Base-by-base conservation (phyloP, 2,797 vertebrate species). In the Mus caroli region DNA sequence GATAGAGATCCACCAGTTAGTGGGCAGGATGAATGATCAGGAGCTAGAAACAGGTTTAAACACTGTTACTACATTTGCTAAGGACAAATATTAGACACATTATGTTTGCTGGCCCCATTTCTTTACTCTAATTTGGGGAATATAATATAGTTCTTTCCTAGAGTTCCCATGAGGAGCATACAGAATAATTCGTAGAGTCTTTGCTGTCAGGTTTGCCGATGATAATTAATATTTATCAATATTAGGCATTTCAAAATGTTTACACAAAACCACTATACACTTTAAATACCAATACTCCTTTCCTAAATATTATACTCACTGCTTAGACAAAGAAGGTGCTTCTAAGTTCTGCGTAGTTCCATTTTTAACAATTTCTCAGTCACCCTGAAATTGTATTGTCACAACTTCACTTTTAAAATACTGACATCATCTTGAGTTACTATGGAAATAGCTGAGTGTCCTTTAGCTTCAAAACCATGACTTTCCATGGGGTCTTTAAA, bases 291-390 rank as follows among this genome's bases (percentile, higher is more conserved):
- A 56, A 50, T 2, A 6, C 34, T 67, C 34, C 5, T 92, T 92
- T 94, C 11, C 62, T 90, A 88, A 92, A 77, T 54, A 79, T 34
- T 84, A 64, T 0, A 87, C 37, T 94, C 19, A 46, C 13, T 62
- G 84, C 64, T 91, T 52, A 86, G 26, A 82, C 14, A 94, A 73
- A 50, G 26, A 91, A 88, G n/a, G 15, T 46, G 28, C 77, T 87
- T 28, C 34, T 52, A 82, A 88, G 7, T 73, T 94, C 54, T 90
- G 8, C 40, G 26, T 31, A 71, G 37, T 12, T 90, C 22, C 50
- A 82, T 94, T 71, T 15, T 40, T 26, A 92, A 93, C 79, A 93
- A 94, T 20, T 78, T 22, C 6, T 73, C 90, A 37, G 89, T 73
- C 31, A 58, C 58, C 3, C 71, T 83, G 62, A 96, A 83, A 3